A percentile compares a stretch with the other conserved stretches of the same genome.
These are phyloP conservation scores for Tipula confusa DNA, from an alignment of 2,888 invertebrate species.

Conservation along the genomic window DNA sequence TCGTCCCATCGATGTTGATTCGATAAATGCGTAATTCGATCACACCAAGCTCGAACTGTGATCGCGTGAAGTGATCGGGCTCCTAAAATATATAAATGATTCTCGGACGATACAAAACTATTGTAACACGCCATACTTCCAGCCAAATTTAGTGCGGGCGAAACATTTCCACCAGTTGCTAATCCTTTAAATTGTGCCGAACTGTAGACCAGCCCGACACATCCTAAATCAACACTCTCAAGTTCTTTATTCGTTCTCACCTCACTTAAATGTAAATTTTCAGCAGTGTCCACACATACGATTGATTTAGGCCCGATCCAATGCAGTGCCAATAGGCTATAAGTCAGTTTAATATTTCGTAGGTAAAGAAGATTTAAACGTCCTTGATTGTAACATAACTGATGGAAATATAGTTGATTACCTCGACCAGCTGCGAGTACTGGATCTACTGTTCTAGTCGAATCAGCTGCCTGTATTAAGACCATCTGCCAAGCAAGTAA, in stretches of 20 bases:
- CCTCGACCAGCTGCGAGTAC: conserved; percentile 87
- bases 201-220: conserved; percentile 77
- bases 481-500: conserved; percentile 91
- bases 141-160: conserved; percentile 58
- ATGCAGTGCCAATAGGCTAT: conserved; percentile 69
- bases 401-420: conserved; percentile 78
- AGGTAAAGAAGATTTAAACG: conserved; percentile 61
- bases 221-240: conserved; percentile 74
- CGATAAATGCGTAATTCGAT: conserved; percentile 60
- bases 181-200: conserved; percentile 82
- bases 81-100: conserved; percentile 68
- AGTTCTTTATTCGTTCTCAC: conserved; percentile 83
- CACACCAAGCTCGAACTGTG: conserved; percentile 62
- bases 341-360: conserved; percentile 65
- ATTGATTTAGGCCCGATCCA: conserved; percentile 80
- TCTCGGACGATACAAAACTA: conserved; percentile 61
- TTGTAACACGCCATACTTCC: conserved; percentile 66
- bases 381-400: conserved; percentile 47
- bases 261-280: conserved; percentile 83
- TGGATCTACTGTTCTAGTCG: conserved; percentile 68
- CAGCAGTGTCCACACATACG: conserved; percentile 75
- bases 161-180: conserved; percentile 92
- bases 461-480: conserved; percentile 68
- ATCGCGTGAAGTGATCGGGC: conserved; percentile 57
- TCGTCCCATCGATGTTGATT: conserved; percentile 57